Conservation (phyloP, 2,113 vertebrate genomes). For the Oryzias javanicus region DNA sequence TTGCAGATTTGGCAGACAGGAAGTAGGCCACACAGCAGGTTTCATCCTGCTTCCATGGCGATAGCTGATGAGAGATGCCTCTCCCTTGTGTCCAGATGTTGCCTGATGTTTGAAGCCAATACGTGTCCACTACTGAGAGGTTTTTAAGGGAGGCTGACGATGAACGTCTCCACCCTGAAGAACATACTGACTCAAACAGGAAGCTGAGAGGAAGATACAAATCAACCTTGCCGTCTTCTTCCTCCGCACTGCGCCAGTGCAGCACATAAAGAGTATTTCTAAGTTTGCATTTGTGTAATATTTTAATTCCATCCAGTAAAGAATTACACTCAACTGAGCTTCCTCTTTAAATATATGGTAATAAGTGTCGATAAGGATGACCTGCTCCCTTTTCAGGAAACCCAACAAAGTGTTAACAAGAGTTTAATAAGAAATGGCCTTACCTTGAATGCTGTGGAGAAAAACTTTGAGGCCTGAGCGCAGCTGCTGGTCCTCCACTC, state of each 20-base stretch:
- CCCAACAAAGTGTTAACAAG: not conserved
- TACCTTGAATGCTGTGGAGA: slow-evolving; percentile 79
- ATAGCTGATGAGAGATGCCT: slow-evolving; percentile 50
- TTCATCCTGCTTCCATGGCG: slow-evolving; percentile 61
- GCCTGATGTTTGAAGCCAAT: slow-evolving; percentile 22
- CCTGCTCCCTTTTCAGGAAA: not conserved
- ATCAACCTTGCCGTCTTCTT: slow-evolving; percentile 13
- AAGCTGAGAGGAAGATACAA: slow-evolving; percentile 37
- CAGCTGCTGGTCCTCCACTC: slow-evolving; percentile 74
- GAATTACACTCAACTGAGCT: not conserved
- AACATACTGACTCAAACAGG: slow-evolving; percentile 36
- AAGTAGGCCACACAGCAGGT: slow-evolving; percentile 69
- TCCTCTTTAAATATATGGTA: not conserved
- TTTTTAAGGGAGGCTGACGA: slow-evolving; percentile 7
- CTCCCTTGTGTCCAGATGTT: slow-evolving; percentile 30
- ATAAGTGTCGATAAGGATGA: not conserved
- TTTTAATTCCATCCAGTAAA: not conserved
- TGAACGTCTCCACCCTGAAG: not conserved
- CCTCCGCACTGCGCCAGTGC: not conserved
- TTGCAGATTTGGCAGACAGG: slow-evolving; percentile 72
- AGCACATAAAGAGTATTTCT: not conserved
- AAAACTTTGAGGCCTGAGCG: slow-evolving; percentile 72
- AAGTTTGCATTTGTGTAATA: not conserved
- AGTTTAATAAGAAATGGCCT: slow-evolving; percentile 23
- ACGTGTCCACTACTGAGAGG: not conserved